These are phyloP conservation scores for Pomatorhinus ruficollis DNA, from an alignment of 2,113 vertebrate genomes.

Conservation along the genomic window DNA sequence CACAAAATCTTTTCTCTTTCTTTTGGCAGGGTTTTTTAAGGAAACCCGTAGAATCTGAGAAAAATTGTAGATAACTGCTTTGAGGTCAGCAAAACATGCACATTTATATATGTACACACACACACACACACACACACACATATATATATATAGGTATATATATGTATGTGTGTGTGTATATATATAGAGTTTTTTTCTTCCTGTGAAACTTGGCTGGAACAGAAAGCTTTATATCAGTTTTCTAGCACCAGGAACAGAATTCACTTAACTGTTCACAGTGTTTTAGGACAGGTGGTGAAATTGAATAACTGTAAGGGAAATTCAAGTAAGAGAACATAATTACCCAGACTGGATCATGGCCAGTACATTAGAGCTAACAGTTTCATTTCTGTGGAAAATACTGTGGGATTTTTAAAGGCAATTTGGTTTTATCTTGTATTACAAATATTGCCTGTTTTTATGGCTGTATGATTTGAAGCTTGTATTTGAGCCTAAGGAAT, in stretches of 20 bases:
- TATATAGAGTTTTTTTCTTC: not conserved
- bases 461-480: not conserved
- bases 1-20: not conserved
- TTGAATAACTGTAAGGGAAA: not conserved
- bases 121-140: rapidly evolving
- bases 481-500: not conserved
- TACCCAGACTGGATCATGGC: not conserved
- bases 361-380: not conserved
- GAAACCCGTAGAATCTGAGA: not conserved
- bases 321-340: not conserved
- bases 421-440: constrained; percentile 41
- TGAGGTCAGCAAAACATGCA: not conserved
- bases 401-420: not conserved
- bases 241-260: not conserved
- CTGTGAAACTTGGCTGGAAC: not conserved
- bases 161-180: too few species aligned
- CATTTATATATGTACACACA: not conserved
- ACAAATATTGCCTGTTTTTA: constrained; percentile 4
- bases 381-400: constrained; percentile 5
- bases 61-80: not conserved
- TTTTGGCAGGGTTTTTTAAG: not conserved
- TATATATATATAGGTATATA: rapidly evolving
- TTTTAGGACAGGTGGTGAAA: not conserved
- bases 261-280: not conserved
- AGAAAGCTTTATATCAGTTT: not conserved